These are phyloP conservation scores for Rugalucina vietnamica DNA, from an alignment of 2,888 invertebrate species.

Conservation along the genomic window DNA sequence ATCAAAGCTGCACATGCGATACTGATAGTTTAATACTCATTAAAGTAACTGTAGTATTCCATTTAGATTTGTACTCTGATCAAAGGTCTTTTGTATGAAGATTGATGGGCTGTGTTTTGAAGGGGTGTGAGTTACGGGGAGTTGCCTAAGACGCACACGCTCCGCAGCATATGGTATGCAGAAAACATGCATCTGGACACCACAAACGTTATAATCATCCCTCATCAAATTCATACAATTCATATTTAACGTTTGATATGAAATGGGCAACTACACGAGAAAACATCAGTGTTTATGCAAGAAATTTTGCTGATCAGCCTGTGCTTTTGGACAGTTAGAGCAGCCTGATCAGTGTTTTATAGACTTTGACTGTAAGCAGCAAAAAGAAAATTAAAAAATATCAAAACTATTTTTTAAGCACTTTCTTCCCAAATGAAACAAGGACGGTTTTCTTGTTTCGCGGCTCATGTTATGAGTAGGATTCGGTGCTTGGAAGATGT, in stretches of 20 bases:
- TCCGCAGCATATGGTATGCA: conserved; percentile 27
- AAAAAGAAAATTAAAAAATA: no score
- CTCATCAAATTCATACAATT: neutral
- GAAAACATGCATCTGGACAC: conserved; percentile 37
- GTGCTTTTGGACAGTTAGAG: no score
- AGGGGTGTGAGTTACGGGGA: neutral
- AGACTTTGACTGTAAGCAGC: no score
- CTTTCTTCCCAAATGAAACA: no score
- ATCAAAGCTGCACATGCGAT: neutral
- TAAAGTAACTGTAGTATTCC: neutral
- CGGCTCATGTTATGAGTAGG: no score
- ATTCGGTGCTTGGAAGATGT: neutral
- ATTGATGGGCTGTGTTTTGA: neutral
- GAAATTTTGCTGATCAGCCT: no score
- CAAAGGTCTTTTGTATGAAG: neutral
- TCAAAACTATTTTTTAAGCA: no score
- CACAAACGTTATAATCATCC: neutral
- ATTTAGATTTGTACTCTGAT: neutral
- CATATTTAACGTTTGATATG: no score
- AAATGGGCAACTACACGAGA: no score
- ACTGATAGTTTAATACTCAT: neutral
- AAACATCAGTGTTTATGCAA: no score
- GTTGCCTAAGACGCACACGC: conserved; percentile 4
- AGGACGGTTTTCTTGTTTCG: no score
- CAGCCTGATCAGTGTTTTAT: no score